Base-by-base conservation (phyloP, 2,888 invertebrate species). In the Melipona bicolor region DNA sequence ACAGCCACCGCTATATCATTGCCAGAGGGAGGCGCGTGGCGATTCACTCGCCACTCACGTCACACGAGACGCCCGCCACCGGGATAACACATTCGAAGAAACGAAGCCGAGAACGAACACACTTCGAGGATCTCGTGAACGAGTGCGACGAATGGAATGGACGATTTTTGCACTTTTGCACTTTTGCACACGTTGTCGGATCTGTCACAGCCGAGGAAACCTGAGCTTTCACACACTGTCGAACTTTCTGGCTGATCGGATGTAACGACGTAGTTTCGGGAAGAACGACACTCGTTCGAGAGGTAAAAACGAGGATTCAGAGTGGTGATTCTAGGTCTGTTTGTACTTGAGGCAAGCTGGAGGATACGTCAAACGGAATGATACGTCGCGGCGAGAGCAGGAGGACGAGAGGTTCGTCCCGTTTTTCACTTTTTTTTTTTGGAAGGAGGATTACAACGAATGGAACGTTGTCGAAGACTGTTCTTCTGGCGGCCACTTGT, bases 1-100 rank as follows among this genome's bases (percentile, higher is more conserved):
- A 64, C 6, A 13, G 13, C 21, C 77, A 67, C 21, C 77, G 59
- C 79, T 88, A 65, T 77, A 82, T 15, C 88, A 87, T 86, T 69
- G 69, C 65, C 62, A 52, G 13, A 56, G 43, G 43, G 65, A 67
- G 27, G 1, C 69, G 19, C 43, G 72, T 64, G 9, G 50, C 68
- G 56, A 56, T 19, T 73, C 78, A 75, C 78, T 70, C 79, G 52
- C 78, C 56, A 56, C 49, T 43, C 54, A 56, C 62, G 65, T 68
- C 72, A 68, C 19, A 50, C n/a, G 3, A 59, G n/a, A 49, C 59
- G 62, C 52, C 64, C 67, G 62, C 17, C 71, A 62, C 61, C 62
- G 15, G 27, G 56, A 43, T 43, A 43, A 43, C 76, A 59, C 81
- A 76, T 70, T 64, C 78, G 56, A 32, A 32, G 32, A 32, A 32